These are phyloP conservation scores for Pyxicephalus adspersus DNA, from an alignment of 2,113 vertebrate genomes.

Conservation along the genomic window DNA sequence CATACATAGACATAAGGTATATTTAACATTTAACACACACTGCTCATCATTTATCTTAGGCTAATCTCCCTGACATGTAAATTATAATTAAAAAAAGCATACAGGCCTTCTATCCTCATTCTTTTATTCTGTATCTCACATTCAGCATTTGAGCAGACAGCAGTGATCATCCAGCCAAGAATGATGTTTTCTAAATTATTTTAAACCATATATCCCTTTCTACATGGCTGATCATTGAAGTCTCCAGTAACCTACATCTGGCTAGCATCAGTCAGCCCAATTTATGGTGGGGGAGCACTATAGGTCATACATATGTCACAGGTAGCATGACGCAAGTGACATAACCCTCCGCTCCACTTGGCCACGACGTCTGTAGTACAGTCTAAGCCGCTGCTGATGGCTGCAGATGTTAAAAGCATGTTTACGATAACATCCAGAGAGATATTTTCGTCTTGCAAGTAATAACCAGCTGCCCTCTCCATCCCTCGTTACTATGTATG, in stretches of 20 bases:
- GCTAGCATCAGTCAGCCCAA: not conserved
- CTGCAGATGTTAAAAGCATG: conserved; percentile 49
- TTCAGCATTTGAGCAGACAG: not conserved
- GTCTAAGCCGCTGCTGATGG: conserved; percentile 4
- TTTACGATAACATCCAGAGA: conserved; percentile 34
- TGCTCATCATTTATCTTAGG: too few species aligned
- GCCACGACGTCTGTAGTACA: not conserved
- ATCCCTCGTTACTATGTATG: conserved; percentile 42
- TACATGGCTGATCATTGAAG: not conserved
- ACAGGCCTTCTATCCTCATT: too few species aligned
- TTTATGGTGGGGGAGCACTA: not conserved
- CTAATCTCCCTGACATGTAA: too few species aligned
- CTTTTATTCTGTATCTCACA: too few species aligned
- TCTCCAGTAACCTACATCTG: conserved; percentile 5
- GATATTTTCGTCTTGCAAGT: conserved; percentile 48
- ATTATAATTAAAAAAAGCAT: too few species aligned
- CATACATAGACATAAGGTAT: too few species aligned
- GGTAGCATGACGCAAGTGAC: conserved; percentile 17
- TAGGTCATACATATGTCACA: conserved; percentile 8
- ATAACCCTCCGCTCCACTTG: not conserved
- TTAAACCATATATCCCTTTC: conserved; percentile 7
- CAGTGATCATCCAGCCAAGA: not conserved
- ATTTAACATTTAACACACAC: too few species aligned
- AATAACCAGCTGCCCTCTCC: conserved; percentile 50
- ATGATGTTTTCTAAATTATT: not conserved